Evolutionary conservation across 1,140 invertebrate species (phyloP).

Genomic region (Condylostylus longicornis): DNA sequence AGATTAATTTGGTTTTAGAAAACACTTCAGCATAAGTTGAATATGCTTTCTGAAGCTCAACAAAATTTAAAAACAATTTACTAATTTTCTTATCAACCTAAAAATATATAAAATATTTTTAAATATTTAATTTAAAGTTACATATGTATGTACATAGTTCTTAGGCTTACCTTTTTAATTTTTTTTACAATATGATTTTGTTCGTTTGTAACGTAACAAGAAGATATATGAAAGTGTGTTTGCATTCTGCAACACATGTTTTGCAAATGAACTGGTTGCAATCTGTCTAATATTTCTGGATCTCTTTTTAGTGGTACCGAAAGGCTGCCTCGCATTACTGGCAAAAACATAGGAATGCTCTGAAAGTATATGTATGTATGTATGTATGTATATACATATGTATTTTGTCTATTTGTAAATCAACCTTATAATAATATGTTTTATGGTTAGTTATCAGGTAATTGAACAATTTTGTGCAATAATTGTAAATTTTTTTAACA

Average conservation of each 20-base stretch:
- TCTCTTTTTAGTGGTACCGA: conserved; percentile 65
- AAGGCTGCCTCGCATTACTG: conserved; percentile 78
- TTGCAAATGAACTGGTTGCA: conserved; percentile 39
- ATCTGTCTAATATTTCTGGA: conserved; percentile 72
- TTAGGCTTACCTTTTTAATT: conserved; percentile 55
- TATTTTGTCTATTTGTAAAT: not conserved
- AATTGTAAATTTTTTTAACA: no score
- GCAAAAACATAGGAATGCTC: conserved; percentile 80
- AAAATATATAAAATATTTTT: no score
- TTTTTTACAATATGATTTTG: conserved; percentile 53
- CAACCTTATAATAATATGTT: not conserved
- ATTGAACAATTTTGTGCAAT: no score
- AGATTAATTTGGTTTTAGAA: conserved; percentile 59
- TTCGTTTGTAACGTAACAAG: conserved; percentile 54
- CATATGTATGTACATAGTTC: not conserved
- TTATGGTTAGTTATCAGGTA: no score
- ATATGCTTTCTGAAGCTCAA: conserved; percentile 70
- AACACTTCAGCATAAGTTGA: conserved; percentile 72
- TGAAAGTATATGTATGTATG: no score
- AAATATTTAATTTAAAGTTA: conserved; percentile 3
- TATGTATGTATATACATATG: not conserved
- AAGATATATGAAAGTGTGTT: conserved; percentile 52
- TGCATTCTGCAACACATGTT: conserved; percentile 29
- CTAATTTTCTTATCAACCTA: conserved; percentile 59
- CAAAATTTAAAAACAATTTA: conserved; percentile 48